Evolutionary conservation across 2,113 vertebrate species (phyloP).

Genomic region (Irena cyanogastra): DNA sequence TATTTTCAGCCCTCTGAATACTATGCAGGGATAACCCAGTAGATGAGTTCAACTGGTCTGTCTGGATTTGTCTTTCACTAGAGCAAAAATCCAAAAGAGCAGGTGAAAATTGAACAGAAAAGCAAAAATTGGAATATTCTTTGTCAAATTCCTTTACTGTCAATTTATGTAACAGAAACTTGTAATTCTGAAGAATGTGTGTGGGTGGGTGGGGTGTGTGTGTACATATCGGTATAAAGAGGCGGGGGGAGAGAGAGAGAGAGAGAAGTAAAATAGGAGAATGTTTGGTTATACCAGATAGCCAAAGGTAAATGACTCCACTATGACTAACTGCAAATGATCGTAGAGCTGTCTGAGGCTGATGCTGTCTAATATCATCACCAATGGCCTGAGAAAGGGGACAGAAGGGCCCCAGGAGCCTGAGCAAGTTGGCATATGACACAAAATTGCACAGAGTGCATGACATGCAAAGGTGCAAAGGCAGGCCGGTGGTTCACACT

Average conservation of each 20-base stretch:
- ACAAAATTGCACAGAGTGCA: neutral
- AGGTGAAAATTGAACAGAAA: neutral
- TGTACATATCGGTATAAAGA: neutral
- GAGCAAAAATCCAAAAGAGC: neutral
- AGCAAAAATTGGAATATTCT: neutral
- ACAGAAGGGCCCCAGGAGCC: neutral
- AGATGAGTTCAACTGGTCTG: neutral
- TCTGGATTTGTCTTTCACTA: neutral
- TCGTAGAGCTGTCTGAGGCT: neutral
- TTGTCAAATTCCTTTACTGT: neutral
- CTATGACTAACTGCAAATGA: neutral
- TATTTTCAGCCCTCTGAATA: neutral
- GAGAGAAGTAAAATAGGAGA: neutral
- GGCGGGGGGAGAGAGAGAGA: neutral
- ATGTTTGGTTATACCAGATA: neutral
- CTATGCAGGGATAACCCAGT: neutral
- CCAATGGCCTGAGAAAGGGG: neutral
- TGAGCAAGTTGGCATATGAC: neutral
- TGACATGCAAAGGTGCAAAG: neutral
- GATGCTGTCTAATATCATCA: neutral
- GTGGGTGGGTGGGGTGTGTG: neutral
- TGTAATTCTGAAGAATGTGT: neutral
- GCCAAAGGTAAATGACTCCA: neutral
- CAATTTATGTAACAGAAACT: neutral
- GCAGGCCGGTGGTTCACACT: neutral